These are phyloP conservation scores for Schizopygopsis pylzovi DNA, from an alignment of 2,797 vertebrate species.

Conservation along the genomic window DNA sequence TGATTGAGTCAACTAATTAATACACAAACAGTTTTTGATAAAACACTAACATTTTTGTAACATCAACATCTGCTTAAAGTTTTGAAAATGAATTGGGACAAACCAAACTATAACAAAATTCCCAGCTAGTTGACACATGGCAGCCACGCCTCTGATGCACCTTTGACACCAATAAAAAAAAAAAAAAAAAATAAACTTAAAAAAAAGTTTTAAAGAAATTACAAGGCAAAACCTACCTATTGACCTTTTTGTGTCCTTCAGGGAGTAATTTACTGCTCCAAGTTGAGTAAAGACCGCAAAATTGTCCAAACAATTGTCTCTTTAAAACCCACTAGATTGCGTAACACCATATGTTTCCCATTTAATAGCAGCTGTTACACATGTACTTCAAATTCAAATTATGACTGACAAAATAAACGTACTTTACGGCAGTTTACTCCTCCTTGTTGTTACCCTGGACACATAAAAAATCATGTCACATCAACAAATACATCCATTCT, in stretches of 20 bases:
- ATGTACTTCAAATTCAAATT: conserved; percentile 16
- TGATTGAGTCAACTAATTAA: background rate
- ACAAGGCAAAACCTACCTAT: background rate
- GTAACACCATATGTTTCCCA: conserved; percentile 31
- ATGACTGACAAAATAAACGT: conserved; percentile 42
- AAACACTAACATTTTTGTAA: background rate
- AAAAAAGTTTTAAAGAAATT: background rate
- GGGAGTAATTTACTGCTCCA: conserved; percentile 11
- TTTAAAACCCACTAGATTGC: conserved; percentile 17
- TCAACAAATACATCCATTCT: conserved; percentile 53
- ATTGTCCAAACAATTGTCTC: conserved; percentile 23
- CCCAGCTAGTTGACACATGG: background rate
- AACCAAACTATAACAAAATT: conserved; percentile 7
- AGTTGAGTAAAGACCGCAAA: conserved; percentile 10
- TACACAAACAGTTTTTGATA: background rate
- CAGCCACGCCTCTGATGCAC: background rate
- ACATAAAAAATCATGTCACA: conserved; percentile 8
- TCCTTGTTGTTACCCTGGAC: conserved; percentile 54
- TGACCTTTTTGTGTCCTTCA: conserved; percentile 20
- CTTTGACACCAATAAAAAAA: background rate
- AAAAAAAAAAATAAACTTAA: background rate
- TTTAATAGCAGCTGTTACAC: conserved; percentile 30
- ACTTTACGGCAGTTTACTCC: conserved; percentile 6
- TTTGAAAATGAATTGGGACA: background rate
- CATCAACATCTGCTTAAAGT: background rate